Evolutionary conservation across 2,888 invertebrate genomes (phyloP).

Genomic region (Caenorhabditis drosophilae): DNA sequence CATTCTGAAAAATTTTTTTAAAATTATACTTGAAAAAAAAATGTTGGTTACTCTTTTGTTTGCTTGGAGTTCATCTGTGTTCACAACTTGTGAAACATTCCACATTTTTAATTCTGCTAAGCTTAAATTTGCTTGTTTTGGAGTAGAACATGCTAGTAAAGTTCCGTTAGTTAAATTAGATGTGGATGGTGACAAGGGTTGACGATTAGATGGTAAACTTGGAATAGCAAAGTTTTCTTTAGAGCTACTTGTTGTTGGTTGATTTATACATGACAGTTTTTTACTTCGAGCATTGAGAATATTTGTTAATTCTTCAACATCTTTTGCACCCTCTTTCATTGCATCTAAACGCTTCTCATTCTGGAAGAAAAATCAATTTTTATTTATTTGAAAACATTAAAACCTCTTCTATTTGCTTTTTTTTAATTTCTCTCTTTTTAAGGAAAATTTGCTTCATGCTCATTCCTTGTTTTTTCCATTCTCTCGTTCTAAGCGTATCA

Average conservation of each 20-base stretch:
- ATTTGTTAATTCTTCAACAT: neutral
- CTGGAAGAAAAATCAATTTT: neutral
- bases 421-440: too few relatives aligned
- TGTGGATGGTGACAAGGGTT: neutral
- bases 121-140: neutral
- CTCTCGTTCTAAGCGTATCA: neutral
- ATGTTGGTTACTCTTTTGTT: neutral
- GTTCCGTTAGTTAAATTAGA: neutral
- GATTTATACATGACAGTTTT: neutral
- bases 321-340: neutral
- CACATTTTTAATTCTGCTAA: neutral
- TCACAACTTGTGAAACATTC: constrained; percentile 16
- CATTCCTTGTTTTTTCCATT: neutral
- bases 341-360: neutral
- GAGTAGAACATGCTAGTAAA: neutral
- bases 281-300: too few relatives aligned
- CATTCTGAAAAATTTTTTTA: constrained; percentile 4
- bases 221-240: neutral
- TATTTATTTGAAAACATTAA: neutral
- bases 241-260: neutral
- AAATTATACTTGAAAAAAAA: neutral
- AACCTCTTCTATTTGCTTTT: neutral
- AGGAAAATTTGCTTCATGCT: neutral
- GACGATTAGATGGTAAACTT: too few relatives aligned
- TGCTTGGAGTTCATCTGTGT: neutral